phyloP scores from a whole-genome alignment of 2,113 vertebrate genomes.

The Vulpes lagopus region DNA sequence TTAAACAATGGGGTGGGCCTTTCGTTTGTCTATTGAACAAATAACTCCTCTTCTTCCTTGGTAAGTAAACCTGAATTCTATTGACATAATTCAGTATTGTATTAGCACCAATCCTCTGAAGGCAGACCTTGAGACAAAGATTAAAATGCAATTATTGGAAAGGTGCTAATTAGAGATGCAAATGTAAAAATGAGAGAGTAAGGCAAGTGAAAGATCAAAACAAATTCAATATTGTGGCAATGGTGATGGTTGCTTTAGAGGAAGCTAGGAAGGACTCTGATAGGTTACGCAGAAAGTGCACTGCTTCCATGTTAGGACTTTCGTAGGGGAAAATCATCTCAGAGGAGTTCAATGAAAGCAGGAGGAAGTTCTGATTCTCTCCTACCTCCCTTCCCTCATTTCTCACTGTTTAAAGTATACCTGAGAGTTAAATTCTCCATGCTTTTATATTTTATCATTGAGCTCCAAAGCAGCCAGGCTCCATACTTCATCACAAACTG shows the following conservation, averaged over 20 bases:
- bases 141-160: not conserved
- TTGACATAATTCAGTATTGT: not conserved
- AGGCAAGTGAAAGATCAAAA: not conserved
- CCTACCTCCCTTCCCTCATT: not conserved
- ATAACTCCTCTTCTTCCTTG: not conserved
- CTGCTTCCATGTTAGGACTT: not conserved
- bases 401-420: not conserved
- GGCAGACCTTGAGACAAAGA: not conserved
- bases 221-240: not conserved
- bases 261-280: not conserved
- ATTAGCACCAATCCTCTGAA: not conserved
- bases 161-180: not conserved
- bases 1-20: not conserved
- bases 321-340: not conserved
- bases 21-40: not conserved
- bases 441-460: not conserved
- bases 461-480: rapidly evolving
- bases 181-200: not conserved
- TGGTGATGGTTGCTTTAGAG: not conserved
- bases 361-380: not conserved
- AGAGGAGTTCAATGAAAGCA: not conserved
- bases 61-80: not conserved
- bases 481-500: not conserved
- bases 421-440: not conserved
- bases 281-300: not conserved